Base-by-base conservation (phyloP, 1,140 invertebrate species). In the Eriosoma lanigerum region DNA sequence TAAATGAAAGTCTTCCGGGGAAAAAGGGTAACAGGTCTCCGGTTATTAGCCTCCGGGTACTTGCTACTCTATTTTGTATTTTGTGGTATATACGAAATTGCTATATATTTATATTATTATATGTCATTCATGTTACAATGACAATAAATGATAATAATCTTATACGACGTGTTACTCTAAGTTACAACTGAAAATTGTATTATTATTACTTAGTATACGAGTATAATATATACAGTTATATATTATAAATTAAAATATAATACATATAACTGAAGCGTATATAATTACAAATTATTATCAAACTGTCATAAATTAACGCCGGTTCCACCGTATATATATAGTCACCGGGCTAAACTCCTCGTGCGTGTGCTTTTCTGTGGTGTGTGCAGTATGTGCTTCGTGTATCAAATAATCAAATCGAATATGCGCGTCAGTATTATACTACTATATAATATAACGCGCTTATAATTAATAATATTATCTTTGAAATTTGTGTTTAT, bases 261-360 rank as follows among this genome's bases (percentile, higher is more conserved):
- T 44, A 21, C n/a, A n/a, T n/a, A n/a, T n/a, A n/a, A n/a, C 4
- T 15, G 5, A 29, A 60, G 17, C 5, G 32, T 38, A 38, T 4
- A 38, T 38, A 38, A 64, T 9, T 21, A 13, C 32, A 32, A 38
- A 64, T 44, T 21, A n/a, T 60, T 17, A 60, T 60, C 62, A n/a
- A 32, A 21, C 12, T 0, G 38, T 38, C 15, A 21, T 50, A 50
- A 70, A 70, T 70, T 26, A 19, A 50, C 21, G 21, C 66, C 24
- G 29, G 44, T 46, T 21, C 64, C 24, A 46, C 44, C 32, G 8
- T 8, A 8, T 38, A 54, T 54, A n/a, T 50, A 66, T 68, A 70
- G 66, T 70, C 66, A 70, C 66, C 66, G 66, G 66, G 66, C 44
- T 50, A 70, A 50, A 68, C 64, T 68, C 38, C 64, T 62, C 26